Conservation (phyloP, 2,113 vertebrate species). For the Salvelinus namaycush region DNA sequence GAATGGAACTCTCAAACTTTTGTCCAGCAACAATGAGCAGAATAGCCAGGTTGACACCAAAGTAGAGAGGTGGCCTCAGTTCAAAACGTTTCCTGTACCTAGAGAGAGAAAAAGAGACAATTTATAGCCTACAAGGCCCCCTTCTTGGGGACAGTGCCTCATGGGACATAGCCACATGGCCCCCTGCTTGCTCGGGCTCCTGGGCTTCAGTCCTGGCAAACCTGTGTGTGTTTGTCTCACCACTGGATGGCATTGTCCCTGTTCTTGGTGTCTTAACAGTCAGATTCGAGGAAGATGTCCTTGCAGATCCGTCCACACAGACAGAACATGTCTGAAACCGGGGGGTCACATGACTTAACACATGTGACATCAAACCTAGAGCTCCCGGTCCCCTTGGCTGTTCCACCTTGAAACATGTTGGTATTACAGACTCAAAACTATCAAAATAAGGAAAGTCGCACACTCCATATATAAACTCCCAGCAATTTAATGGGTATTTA, state of each 20-base stretch:
- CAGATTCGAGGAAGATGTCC: conserved; percentile 92
- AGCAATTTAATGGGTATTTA: too few relatives aligned
- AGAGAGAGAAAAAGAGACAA: background rate
- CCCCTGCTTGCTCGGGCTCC: too few relatives aligned
- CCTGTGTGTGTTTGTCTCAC: conserved; percentile 63
- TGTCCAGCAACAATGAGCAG: conserved; percentile 89
- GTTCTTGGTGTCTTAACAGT: conserved; percentile 85
- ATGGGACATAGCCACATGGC: too few relatives aligned
- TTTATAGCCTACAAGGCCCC: too few relatives aligned
- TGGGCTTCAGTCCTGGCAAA: too few relatives aligned
- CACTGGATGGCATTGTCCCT: conserved; percentile 89
- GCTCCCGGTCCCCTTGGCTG: conserved; percentile 83
- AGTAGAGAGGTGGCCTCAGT: conserved; percentile 92
- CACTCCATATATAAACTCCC: too few relatives aligned
- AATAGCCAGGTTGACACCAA: conserved; percentile 91
- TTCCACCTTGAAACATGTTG: conserved; percentile 77
- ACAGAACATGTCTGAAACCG: conserved; percentile 94
- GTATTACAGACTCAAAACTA: too few relatives aligned
- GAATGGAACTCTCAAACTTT: conserved; percentile 90
- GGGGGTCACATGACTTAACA: conserved; percentile 85
- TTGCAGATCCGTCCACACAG: conserved; percentile 95
- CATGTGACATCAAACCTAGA: conserved; percentile 87
- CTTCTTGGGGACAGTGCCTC: too few relatives aligned
- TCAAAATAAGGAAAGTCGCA: too few relatives aligned
- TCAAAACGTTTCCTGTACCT: conserved; percentile 97